Base-by-base conservation (phyloP, 1,140 invertebrate species). In the Drosophila nigromelanica region DNA sequence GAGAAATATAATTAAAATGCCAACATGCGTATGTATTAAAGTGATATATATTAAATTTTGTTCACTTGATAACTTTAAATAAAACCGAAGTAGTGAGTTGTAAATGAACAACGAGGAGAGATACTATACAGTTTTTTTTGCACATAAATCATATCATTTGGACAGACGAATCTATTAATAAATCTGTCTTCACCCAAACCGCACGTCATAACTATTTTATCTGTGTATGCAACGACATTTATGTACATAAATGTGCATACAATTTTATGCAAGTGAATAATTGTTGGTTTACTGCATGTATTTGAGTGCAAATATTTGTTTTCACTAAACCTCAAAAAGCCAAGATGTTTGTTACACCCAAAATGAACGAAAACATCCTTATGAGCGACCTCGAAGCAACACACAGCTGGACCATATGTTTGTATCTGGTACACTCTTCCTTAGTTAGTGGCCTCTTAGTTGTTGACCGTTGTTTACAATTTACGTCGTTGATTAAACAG, bases 391-490 rank as follows among this genome's bases (percentile, higher is more conserved):
- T n/a, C 24, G n/a, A 30, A 10, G 35, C 55, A 70, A 30, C 33
- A 4, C 40, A 52, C 33, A 33, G n/a, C 5, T 21, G 42, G n/a
- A n/a, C 24, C 30, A 40, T 39, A 21, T 54, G 11, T 21, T 14
- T 66, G 43, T 33, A 21, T 15, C 27, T 12, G 47, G 30, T 54
- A 76, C 69, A 74, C 70, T 60, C 37, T 58, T 14, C 40, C 11
- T 12, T 12, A 33, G 40, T 30, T 6, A 18, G 18, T 56, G 55
- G 12, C 21, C 24, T 54, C 55, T 76, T 78, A 73, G 63, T 69
- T 77, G 81, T 78, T 75, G 81, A 68, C 81, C 78, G 78, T 86
- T 86, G 81, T 87, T 86, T 87, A 76, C 81, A 76, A 62, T 86
- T 54, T 48, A 68, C 51, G 78, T 72, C 78, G 75, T 86, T 86